Percentiles rank a stretch among this genome's conserved stretches.
Evolutionary conservation across 2,113 vertebrate species (phyloP).

Genomic region (Nannobrachium achirus): DNA sequence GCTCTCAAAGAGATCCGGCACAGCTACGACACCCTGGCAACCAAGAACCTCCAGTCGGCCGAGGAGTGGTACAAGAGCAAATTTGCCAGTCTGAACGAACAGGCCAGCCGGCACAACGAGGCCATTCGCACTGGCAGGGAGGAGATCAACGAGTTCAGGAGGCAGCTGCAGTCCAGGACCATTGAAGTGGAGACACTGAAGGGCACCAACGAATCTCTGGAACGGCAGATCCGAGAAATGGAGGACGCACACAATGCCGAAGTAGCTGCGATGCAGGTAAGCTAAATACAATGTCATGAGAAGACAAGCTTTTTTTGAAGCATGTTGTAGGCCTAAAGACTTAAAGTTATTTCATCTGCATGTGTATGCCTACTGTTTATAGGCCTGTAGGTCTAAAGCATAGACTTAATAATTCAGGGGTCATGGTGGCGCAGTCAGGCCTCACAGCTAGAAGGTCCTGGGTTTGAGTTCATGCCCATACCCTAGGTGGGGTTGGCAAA

Average conservation of each 20-base stretch:
- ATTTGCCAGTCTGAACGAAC: constrained; percentile 86
- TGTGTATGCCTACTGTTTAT: too few relatives aligned
- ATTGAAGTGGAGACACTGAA: constrained; percentile 89
- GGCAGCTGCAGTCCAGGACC: constrained; percentile 90
- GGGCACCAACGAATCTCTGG: constrained; percentile 88
- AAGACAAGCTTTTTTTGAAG: too few relatives aligned
- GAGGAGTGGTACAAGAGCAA: constrained; percentile 91
- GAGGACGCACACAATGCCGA: constrained; percentile 86
- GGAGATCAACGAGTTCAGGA: constrained; percentile 89
- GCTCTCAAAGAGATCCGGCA: constrained; percentile 88
- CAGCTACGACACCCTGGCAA: constrained; percentile 88
- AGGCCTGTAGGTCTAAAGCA: too few relatives aligned
- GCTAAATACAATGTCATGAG: neutral
- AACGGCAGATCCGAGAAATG: constrained; percentile 89
- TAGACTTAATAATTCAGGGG: too few relatives aligned
- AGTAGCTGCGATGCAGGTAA: constrained; percentile 85
- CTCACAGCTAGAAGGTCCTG: too few relatives aligned
- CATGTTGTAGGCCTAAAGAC: too few relatives aligned
- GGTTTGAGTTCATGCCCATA: too few relatives aligned
- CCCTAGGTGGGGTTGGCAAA: too few relatives aligned
- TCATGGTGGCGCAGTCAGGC: too few relatives aligned
- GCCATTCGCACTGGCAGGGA: constrained; percentile 87
- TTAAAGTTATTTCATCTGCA: too few relatives aligned
- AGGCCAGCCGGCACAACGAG: constrained; percentile 87
- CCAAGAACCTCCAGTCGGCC: constrained; percentile 89